phyloP scores from a whole-genome alignment of 2,888 invertebrate species.

The Onthophagus sagittarius region DNA sequence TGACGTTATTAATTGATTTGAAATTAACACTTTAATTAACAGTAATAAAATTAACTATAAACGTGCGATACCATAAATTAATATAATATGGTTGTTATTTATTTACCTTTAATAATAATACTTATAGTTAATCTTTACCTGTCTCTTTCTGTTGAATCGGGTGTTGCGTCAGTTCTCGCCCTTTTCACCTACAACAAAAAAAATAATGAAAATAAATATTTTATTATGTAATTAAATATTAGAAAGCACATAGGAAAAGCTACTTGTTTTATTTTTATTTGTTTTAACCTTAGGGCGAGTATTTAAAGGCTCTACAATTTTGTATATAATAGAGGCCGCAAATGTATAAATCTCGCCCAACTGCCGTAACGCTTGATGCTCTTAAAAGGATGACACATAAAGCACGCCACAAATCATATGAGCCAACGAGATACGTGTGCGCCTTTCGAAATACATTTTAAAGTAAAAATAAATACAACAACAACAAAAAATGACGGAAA shows the following conservation, averaged over 20 bases:
- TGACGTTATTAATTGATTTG: neutral
- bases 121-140: slow-evolving; percentile 53
- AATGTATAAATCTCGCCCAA: too few relatives aligned
- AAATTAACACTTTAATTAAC: slow-evolving; percentile 1
- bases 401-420: neutral
- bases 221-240: too few relatives aligned
- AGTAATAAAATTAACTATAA: neutral
- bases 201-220: neutral
- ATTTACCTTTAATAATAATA: too few relatives aligned
- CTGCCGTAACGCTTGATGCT: neutral
- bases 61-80: neutral
- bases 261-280: too few relatives aligned
- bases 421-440: neutral
- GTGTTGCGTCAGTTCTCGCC: slow-evolving; percentile 60
- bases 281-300: too few relatives aligned
- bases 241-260: too few relatives aligned
- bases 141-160: slow-evolving; percentile 63
- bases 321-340: too few relatives aligned
- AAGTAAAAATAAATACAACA: too few relatives aligned
- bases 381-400: neutral
- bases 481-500: too few relatives aligned
- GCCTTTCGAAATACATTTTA: neutral
- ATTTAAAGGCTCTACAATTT: too few relatives aligned
- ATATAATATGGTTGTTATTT: neutral
- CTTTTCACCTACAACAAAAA: slow-evolving; percentile 63